A percentile compares a stretch with the other conserved stretches of the same genome.
Conservation (phyloP, 2,113 vertebrate genomes). For the Cettia cetti region DNA sequence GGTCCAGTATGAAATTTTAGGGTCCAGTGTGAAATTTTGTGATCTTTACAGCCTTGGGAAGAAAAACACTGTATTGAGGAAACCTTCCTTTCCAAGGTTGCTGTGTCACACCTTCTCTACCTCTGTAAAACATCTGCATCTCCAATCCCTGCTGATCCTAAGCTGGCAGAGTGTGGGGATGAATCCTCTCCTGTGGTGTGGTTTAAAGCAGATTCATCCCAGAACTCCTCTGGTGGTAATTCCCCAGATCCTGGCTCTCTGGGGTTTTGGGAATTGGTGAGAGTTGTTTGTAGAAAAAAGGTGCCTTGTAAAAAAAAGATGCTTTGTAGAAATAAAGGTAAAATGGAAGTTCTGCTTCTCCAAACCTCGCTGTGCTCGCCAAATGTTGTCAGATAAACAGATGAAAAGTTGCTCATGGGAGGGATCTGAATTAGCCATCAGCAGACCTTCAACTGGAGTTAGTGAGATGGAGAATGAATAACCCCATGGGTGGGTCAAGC, state of each 20-base stretch:
- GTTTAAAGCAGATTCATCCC: neutral
- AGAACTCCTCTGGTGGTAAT: neutral
- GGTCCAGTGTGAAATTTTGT: neutral
- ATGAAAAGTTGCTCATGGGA: neutral
- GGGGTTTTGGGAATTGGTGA: neutral
- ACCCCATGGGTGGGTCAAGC: neutral
- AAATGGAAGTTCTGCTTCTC: neutral
- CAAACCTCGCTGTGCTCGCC: neutral
- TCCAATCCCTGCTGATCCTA: neutral
- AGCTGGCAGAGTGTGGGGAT: neutral
- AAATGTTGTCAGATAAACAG: neutral
- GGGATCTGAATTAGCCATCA: neutral
- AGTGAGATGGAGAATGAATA: constrained; percentile 13
- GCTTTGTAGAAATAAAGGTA: neutral
- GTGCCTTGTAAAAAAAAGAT: neutral
- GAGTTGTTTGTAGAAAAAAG: neutral
- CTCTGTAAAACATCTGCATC: neutral
- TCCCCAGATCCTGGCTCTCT: neutral
- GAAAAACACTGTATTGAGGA: neutral
- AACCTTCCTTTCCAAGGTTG: neutral
- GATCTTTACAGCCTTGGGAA: neutral
- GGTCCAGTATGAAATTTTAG: neutral
- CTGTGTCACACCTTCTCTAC: neutral
- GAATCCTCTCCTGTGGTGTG: neutral
- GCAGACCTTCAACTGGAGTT: neutral